phyloP scores from a whole-genome alignment of 2,888 invertebrate genomes.

The Oscheius sp. region DNA sequence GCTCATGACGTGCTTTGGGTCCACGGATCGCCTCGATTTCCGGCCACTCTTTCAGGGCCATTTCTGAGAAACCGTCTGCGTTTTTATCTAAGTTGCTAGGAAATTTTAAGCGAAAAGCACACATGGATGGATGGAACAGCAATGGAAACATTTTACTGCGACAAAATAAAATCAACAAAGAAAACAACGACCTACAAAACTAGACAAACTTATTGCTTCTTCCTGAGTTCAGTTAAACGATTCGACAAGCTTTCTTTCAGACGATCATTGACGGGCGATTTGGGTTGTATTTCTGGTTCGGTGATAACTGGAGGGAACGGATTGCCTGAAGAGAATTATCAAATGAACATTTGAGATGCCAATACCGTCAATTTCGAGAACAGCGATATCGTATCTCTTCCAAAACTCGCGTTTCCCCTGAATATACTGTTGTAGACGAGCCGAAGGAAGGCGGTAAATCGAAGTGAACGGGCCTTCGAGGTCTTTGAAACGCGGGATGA shows the following conservation, averaged over 20 bases:
- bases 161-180: conserved; percentile 17
- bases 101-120: background rate
- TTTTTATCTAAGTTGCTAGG: background rate
- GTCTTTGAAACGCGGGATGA: conserved; percentile 52
- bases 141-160: conserved; percentile 3
- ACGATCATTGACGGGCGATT: conserved; percentile 41
- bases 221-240: conserved; percentile 6
- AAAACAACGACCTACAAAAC: conserved; percentile 21
- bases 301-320: conserved; percentile 56
- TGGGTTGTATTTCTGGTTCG: conserved; percentile 33
- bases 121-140: background rate
- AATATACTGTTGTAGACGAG: conserved; percentile 56
- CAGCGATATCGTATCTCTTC: conserved; percentile 62
- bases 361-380: conserved; percentile 67
- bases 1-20: conserved; percentile 21
- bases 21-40: conserved; percentile 29
- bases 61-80: background rate
- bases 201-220: background rate
- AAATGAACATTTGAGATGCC: background rate
- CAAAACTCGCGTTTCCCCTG: conserved; percentile 57
- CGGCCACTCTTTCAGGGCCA: conserved; percentile 31
- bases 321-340: conserved; percentile 42
- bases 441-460: conserved; percentile 64
- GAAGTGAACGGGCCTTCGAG: conserved; percentile 65
- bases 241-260: conserved; percentile 45